Evolutionary conservation across 2,797 vertebrate species (phyloP).

Genomic region (Microchirus variegatus): DNA sequence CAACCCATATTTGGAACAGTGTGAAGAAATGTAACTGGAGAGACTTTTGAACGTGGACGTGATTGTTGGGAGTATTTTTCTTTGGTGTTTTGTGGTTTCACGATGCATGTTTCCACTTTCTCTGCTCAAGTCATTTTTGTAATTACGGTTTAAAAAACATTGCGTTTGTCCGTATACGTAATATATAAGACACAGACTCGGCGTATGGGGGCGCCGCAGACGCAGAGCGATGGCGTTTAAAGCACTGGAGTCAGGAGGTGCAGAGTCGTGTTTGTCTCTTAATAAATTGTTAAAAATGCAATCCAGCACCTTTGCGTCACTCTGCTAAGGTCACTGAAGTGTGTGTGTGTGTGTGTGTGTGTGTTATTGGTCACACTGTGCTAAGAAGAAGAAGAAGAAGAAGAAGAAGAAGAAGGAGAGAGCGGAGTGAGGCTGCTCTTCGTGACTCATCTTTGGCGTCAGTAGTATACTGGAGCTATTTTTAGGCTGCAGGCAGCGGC

Average conservation of each 20-base stretch:
- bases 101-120: too few species aligned
- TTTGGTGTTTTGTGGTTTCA: too few species aligned
- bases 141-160: too few species aligned
- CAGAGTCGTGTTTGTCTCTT: too few species aligned
- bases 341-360: neutral
- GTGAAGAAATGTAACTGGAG: too few species aligned
- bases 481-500: constrained; percentile 67
- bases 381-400: constrained; percentile 20
- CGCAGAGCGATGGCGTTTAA: neutral
- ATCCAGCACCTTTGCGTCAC: neutral
- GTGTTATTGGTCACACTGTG: constrained; percentile 16
- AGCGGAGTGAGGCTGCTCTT: constrained; percentile 48
- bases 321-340: constrained; percentile 5
- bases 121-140: too few species aligned
- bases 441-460: constrained; percentile 76
- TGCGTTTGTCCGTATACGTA: too few species aligned
- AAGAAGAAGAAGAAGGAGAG: too few species aligned
- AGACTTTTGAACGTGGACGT: too few species aligned
- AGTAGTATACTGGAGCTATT: constrained; percentile 74
- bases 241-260: constrained; percentile 5
- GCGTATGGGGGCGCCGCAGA: neutral
- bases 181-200: too few species aligned
- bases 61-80: too few species aligned
- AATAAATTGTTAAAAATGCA: constrained; percentile 8
- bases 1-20: too few species aligned